Percentiles rank a stretch among this genome's conserved stretches.
phyloP scores from a whole-genome alignment of 2,888 invertebrate species.

The Stratiomys singularior region DNA sequence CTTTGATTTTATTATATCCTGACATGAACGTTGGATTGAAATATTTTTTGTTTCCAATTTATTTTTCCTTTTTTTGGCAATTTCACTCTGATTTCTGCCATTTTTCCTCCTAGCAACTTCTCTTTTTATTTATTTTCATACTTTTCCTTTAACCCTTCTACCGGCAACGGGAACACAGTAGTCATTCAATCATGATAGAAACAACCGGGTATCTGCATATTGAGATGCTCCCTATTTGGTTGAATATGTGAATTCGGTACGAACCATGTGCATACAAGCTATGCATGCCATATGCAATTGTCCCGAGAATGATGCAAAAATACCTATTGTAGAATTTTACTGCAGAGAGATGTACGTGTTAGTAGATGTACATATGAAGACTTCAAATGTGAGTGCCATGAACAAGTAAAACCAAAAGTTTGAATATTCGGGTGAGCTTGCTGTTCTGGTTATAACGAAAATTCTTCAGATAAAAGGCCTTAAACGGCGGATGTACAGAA shows the following conservation, averaged over 20 bases:
- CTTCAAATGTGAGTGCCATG: not conserved
- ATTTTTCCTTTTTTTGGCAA: conserved; percentile 42
- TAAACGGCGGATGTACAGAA: too few relatives aligned
- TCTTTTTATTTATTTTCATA: conserved; percentile 45
- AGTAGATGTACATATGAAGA: not conserved
- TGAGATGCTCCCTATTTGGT: conserved; percentile 30
- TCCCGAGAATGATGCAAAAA: conserved; percentile 9
- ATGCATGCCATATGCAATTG: conserved; percentile 32
- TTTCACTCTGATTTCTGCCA: conserved; percentile 31
- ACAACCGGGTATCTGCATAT: conserved; percentile 43
- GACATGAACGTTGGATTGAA: conserved; percentile 52
- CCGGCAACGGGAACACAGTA: conserved; percentile 39
- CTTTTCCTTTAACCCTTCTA: conserved; percentile 21
- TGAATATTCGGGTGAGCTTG: not conserved
- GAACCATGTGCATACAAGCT: conserved; percentile 24
- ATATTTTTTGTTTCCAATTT: conserved; percentile 49
- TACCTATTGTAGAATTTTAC: not conserved
- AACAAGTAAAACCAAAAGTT: not conserved
- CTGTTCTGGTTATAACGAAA: not conserved
- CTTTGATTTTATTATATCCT: conserved; percentile 53
- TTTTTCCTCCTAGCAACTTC: conserved; percentile 38
- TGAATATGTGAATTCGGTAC: conserved; percentile 15
- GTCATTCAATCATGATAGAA: conserved; percentile 49
- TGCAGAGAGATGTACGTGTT: not conserved
- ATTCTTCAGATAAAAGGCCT: not conserved